These are phyloP conservation scores for Dilophus febrilis DNA, from an alignment of 2,888 invertebrate species.

Conservation along the genomic window DNA sequence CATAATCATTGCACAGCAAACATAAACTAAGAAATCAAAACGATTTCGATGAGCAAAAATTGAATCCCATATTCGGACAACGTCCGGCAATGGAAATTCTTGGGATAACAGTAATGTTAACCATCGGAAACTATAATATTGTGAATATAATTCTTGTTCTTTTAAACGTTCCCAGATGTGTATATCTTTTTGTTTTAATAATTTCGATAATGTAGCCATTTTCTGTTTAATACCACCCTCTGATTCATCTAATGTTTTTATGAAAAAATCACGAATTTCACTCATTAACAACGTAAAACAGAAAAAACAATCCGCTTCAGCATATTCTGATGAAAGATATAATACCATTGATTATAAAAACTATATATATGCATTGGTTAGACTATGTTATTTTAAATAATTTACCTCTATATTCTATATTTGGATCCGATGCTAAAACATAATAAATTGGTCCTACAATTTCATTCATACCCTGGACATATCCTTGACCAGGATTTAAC, in stretches of 20 bases:
- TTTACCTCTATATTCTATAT: slow-evolving; percentile 52
- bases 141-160: slow-evolving; percentile 75
- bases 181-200: slow-evolving; percentile 60
- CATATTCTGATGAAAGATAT: slow-evolving; percentile 45
- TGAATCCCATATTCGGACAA: slow-evolving; percentile 94
- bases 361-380: not conserved
- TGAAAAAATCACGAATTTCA: slow-evolving; percentile 94
- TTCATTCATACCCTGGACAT: slow-evolving; percentile 98
- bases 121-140: slow-evolving; percentile 97
- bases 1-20: slow-evolving; percentile 97
- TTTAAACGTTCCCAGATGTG: slow-evolving; percentile 60
- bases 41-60: slow-evolving; percentile 78
- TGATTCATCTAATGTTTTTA: slow-evolving; percentile 85
- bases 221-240: slow-evolving; percentile 79
- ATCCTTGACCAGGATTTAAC: slow-evolving; percentile 91
- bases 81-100: slow-evolving; percentile 94
- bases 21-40: slow-evolving; percentile 78
- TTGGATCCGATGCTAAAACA: slow-evolving; percentile 82
- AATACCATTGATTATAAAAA: not conserved
- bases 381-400: not conserved
- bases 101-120: slow-evolving; percentile 86
- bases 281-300: slow-evolving; percentile 97
- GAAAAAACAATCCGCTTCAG: slow-evolving; percentile 95
- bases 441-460: slow-evolving; percentile 97
- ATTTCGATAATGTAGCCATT: slow-evolving; percentile 67